These are phyloP conservation scores for Boloria euphrosyne DNA, from an alignment of 2,888 invertebrate species.

Conservation along the genomic window DNA sequence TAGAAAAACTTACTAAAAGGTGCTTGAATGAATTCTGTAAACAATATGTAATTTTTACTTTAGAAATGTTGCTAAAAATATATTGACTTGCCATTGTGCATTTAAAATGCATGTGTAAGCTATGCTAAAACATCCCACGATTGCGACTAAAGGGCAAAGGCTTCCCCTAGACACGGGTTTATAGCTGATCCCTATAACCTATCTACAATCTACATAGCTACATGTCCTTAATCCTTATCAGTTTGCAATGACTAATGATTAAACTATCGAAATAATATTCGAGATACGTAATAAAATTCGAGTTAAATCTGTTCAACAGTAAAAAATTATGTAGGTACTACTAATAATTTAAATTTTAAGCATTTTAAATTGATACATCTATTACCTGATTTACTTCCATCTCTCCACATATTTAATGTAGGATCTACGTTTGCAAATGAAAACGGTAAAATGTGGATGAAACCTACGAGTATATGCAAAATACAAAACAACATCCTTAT, in stretches of 20 bases:
- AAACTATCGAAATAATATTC: no score
- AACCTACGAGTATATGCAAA: not conserved
- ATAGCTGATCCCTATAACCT: no score
- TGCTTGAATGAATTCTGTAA: constrained; percentile 23
- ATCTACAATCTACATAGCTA: no score
- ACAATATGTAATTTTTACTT: not conserved
- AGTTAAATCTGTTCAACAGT: no score
- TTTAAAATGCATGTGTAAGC: no score
- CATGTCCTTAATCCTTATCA: no score
- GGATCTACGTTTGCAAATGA: constrained; percentile 8
- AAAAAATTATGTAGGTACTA: not conserved
- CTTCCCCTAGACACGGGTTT: no score
- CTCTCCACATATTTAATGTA: constrained; percentile 1
- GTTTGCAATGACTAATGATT: no score
- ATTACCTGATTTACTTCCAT: constrained; percentile 31
- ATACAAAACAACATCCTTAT: not conserved
- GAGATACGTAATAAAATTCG: no score
- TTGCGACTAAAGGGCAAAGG: no score
- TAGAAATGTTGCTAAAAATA: not conserved
- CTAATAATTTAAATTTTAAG: not conserved
- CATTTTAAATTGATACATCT: not conserved
- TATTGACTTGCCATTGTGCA: no score
- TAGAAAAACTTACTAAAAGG: constrained; percentile 26
- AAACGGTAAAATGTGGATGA: constrained; percentile 3
- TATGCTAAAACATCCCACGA: no score